Conservation (phyloP, 2,888 invertebrate species). For the Eurois occulta region DNA sequence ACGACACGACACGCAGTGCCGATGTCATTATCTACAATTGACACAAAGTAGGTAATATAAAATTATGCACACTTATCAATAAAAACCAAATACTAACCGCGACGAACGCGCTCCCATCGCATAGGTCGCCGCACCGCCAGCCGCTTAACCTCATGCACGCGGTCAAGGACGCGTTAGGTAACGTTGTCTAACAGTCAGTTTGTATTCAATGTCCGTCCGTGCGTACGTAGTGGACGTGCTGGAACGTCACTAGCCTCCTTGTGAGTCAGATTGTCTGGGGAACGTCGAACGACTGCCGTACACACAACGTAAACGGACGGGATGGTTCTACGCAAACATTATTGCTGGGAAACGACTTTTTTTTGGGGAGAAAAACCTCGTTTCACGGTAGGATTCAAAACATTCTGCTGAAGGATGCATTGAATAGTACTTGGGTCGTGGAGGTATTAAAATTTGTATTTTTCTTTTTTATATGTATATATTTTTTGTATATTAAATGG, state of each 20-base stretch:
- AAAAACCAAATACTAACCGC: neutral
- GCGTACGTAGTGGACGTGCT: constrained; percentile 2
- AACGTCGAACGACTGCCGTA: neutral
- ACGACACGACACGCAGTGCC: neutral
- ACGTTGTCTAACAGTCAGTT: constrained; percentile 17
- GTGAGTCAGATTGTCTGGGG: neutral
- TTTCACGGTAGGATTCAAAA: too few species aligned
- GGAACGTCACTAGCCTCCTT: neutral
- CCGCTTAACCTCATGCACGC: constrained; percentile 41
- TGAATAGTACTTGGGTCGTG: too few species aligned
- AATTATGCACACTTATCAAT: neutral
- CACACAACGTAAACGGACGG: too few species aligned
- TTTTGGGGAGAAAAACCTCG: too few species aligned
- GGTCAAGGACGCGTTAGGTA: constrained; percentile 48
- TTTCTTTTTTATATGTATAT: too few species aligned
- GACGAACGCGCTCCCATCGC: constrained; percentile 21
- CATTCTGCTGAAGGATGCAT: too few species aligned
- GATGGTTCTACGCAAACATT: too few species aligned
- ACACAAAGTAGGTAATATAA: neutral
- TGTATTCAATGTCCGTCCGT: constrained; percentile 22
- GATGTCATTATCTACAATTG: neutral
- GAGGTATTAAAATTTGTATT: too few species aligned
- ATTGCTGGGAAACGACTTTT: too few species aligned
- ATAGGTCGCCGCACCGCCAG: neutral
- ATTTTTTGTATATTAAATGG: too few species aligned